Evolutionary conservation across 2,797 vertebrate species (phyloP).

Genomic region (Nasua narica): DNA sequence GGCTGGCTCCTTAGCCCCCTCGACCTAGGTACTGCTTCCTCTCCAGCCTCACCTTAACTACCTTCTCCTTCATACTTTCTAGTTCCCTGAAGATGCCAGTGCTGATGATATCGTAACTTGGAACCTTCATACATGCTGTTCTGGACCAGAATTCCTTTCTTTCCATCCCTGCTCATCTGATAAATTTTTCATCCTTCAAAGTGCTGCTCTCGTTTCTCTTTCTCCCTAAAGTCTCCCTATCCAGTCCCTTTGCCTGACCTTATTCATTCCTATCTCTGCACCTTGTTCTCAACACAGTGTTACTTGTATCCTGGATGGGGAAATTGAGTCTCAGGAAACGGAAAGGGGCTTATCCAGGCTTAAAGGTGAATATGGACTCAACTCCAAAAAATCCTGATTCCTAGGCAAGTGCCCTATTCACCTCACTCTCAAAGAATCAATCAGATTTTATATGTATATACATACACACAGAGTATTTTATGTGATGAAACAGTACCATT

Average conservation of each 20-base stretch:
- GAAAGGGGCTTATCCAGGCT: neutral
- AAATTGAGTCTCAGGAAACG: neutral
- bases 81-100: neutral
- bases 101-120: neutral
- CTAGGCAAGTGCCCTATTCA: neutral
- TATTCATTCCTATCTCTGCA: neutral
- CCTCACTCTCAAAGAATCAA: neutral
- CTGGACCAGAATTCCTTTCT: neutral
- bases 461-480: neutral
- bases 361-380: neutral
- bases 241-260: neutral
- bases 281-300: neutral
- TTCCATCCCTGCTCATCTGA: neutral
- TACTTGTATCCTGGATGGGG: neutral
- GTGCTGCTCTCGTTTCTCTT: neutral
- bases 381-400: neutral
- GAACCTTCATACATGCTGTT: neutral
- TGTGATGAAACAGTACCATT: neutral
- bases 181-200: neutral
- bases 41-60: neutral
- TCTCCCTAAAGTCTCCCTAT: neutral
- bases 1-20: neutral
- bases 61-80: neutral
- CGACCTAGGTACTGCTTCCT: neutral
- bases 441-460: neutral